Percentiles rank a stretch among this genome's conserved stretches.
phyloP scores from a whole-genome alignment of 2,888 invertebrate genomes.

The Lamproptera curius region DNA sequence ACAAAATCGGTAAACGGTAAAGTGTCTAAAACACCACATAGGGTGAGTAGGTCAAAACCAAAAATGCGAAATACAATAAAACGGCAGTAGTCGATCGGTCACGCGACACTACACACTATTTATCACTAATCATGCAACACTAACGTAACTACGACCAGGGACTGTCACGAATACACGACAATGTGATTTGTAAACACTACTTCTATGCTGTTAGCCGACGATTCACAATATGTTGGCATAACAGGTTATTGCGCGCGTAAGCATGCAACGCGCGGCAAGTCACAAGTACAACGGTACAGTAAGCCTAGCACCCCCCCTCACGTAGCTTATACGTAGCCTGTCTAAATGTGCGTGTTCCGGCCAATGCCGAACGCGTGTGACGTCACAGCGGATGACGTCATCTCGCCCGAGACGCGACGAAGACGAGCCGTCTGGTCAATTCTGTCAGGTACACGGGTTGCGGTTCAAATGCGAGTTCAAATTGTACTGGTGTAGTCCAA shows the following conservation, averaged over 20 bases:
- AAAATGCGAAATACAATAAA: conserved; percentile 29
- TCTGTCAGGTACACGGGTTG: conserved; percentile 30
- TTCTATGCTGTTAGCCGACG: conserved; percentile 43
- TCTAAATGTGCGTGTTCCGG: conserved; percentile 26
- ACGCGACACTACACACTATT: conserved; percentile 27
- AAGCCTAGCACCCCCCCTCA: conserved; percentile 43
- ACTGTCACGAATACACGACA: neutral
- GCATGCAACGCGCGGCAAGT: conserved; percentile 49
- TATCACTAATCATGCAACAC: conserved; percentile 20
- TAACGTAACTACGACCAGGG: neutral
- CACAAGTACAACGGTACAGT: conserved; percentile 35
- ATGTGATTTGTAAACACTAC: conserved; percentile 24
- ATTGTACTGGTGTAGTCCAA: neutral
- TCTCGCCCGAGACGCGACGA: conserved; percentile 33
- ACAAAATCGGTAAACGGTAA: conserved; percentile 16
- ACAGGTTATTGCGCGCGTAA: conserved; percentile 39
- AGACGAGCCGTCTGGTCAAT: conserved; percentile 27
- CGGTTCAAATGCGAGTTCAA: conserved; percentile 5
- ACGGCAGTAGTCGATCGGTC: conserved; percentile 24
- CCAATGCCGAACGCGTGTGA: conserved; percentile 20
- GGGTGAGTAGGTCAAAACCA: neutral
- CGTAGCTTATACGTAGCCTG: conserved; percentile 27
- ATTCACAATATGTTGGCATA: conserved; percentile 36
- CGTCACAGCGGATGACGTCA: too few relatives aligned
- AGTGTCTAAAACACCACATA: conserved; percentile 23